Percentiles rank a stretch among this genome's conserved stretches.
phyloP scores from a whole-genome alignment of 2,888 invertebrate genomes.

The Tricholauxania praeusta region DNA sequence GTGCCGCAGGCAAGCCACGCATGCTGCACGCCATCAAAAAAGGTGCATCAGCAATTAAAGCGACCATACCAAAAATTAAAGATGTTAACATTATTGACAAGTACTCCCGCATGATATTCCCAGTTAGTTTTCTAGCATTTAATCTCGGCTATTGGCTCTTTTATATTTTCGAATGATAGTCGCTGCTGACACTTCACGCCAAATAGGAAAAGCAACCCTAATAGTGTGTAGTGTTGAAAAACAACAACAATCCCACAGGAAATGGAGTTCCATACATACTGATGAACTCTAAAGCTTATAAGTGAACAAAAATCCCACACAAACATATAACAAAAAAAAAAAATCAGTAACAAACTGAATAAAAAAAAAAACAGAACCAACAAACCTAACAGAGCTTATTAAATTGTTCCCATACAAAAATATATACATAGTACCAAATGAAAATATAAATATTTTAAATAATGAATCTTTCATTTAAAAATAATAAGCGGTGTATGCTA shows the following conservation, averaged over 20 bases:
- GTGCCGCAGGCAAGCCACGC: constrained; percentile 69
- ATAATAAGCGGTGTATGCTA: no score
- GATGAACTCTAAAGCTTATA: neutral
- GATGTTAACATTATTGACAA: constrained; percentile 99
- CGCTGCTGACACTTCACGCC: constrained; percentile 57
- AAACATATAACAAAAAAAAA: constrained; percentile 2
- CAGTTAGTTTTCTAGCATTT: constrained; percentile 94
- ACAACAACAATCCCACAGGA: neutral
- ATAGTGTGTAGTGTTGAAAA: constrained; percentile 52
- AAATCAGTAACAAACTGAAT: neutral
- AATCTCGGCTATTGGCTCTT: constrained; percentile 97
- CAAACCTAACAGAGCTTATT: constrained; percentile 24
- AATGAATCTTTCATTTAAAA: no score
- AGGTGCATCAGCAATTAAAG: constrained; percentile 87
- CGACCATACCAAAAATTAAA: constrained; percentile 95
- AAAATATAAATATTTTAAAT: neutral
- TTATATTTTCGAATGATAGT: constrained; percentile 79
- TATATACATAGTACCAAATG: neutral
- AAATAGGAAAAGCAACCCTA: constrained; percentile 47
- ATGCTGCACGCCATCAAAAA: constrained; percentile 85
- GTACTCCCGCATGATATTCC: constrained; percentile 95
- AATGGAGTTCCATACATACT: no score
- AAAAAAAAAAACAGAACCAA: constrained; percentile 6
- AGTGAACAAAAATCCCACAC: neutral
- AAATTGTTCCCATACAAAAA: neutral